A percentile compares a stretch with the other conserved stretches of the same genome.
phyloP scores from a whole-genome alignment of 2,113 vertebrate species.

The Oryzias melastigma region DNA sequence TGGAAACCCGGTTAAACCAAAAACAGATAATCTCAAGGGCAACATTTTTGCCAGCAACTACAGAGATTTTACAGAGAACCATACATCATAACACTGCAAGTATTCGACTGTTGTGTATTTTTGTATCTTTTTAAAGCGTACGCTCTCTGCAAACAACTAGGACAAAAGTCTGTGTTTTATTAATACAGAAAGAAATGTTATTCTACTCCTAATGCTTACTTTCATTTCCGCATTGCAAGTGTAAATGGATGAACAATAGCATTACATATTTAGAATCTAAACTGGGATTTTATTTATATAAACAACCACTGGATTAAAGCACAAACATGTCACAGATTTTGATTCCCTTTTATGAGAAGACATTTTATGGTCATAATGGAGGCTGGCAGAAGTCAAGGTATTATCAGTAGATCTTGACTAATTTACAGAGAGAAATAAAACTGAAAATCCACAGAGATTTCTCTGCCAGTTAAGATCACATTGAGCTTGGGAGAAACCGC shows the following conservation, averaged over 20 bases:
- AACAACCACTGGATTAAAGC: conserved; percentile 72
- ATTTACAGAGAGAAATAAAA: conserved; percentile 64
- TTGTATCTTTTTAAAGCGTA: conserved; percentile 16
- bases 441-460: conserved; percentile 64
- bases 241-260: conserved; percentile 45
- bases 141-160: conserved; percentile 8
- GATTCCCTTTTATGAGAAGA: conserved; percentile 50
- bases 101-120: conserved; percentile 24
- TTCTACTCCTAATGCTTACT: conserved; percentile 4
- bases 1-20: conserved; percentile 41
- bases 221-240: conserved; percentile 39
- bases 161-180: conserved; percentile 8
- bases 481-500: conserved; percentile 46
- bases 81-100: conserved; percentile 21
- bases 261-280: conserved; percentile 62
- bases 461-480: conserved; percentile 54
- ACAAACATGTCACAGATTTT: conserved; percentile 54
- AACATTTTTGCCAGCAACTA: conserved; percentile 24
- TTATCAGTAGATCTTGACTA: conserved; percentile 64
- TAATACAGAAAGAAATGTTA: conserved; percentile 1
- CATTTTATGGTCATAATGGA: conserved; percentile 59
- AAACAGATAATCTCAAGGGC: conserved; percentile 28
- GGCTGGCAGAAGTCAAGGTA: conserved; percentile 57
- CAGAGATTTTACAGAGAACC: conserved; percentile 14
- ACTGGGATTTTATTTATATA: conserved; percentile 66